A percentile compares a stretch with the other conserved stretches of the same genome.
Evolutionary conservation across 2,113 vertebrate genomes (phyloP).

Genomic region (human (Homo sapiens)): GRCh38 chr13:97344001-97344500

Average conservation of each 20-base stretch:
- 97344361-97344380: not conserved
- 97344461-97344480: slow-evolving; percentile 6
- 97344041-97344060: too few species aligned
- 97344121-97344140: not conserved
- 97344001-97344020: too few species aligned
- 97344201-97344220: not conserved
- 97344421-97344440: not conserved
- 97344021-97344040: too few species aligned
- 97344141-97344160: not conserved
- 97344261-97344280: not conserved
- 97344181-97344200: not conserved
- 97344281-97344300: not conserved
- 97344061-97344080: too few species aligned
- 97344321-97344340: not conserved
- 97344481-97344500: not conserved
- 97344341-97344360: slow-evolving; percentile 41
- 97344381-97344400: not conserved
- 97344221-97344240: not conserved
- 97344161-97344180: not conserved
- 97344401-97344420: not conserved
- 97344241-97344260: slow-evolving; percentile 34
- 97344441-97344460: slow-evolving; percentile 9
- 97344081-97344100: too few species aligned
- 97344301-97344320: not conserved
- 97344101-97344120: too few species aligned